These are phyloP conservation scores for Hydroisotoma schaefferi DNA, from an alignment of 2,888 invertebrate species.

Conservation along the genomic window DNA sequence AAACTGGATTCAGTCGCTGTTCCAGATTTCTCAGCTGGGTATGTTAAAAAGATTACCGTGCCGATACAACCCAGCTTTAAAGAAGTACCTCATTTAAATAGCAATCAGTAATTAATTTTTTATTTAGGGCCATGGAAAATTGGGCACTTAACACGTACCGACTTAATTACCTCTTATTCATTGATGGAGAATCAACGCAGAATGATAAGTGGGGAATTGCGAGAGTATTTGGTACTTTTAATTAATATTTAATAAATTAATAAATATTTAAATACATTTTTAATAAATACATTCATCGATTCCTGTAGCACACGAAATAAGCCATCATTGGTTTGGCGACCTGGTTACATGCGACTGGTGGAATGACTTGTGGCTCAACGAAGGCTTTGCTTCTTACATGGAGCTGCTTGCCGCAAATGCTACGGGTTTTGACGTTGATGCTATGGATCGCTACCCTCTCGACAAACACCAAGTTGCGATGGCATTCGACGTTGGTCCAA, in stretches of 20 bases:
- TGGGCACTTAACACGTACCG: slow-evolving; percentile 33
- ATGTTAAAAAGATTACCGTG: too few species aligned
- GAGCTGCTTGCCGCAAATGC: slow-evolving; percentile 23
- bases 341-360: slow-evolving; percentile 20
- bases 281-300: background rate
- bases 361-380: slow-evolving; percentile 16
- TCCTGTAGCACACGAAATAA: background rate
- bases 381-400: slow-evolving; percentile 30
- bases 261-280: background rate
- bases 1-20: slow-evolving; percentile 34
- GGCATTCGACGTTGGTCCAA: slow-evolving; percentile 29
- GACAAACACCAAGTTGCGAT: slow-evolving; percentile 34
- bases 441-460: slow-evolving; percentile 24
- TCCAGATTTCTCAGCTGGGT: slow-evolving; percentile 30
- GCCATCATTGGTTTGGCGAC: slow-evolving; percentile 19
- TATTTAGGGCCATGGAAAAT: slow-evolving; percentile 33
- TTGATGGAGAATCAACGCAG: slow-evolving; percentile 30
- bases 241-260: background rate
- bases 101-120: background rate
- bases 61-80: too few species aligned
- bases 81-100: background rate
- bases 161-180: slow-evolving; percentile 25
- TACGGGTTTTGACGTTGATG: slow-evolving; percentile 19
- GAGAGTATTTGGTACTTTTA: slow-evolving; percentile 15
- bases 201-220: slow-evolving; percentile 34